Conservation (phyloP, 2,888 invertebrate species). For the Drosophila longiperda region DNA sequence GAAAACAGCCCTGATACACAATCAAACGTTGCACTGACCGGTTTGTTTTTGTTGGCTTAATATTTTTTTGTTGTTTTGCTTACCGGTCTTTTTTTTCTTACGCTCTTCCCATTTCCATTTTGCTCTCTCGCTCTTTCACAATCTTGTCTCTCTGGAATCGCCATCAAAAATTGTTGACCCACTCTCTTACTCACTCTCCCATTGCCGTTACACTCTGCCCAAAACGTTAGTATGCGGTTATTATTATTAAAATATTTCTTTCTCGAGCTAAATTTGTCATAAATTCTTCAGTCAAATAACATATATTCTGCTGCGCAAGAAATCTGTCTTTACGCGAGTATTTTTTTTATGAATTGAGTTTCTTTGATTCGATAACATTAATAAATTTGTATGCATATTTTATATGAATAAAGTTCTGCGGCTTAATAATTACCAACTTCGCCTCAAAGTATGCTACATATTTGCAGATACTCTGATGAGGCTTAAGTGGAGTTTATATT, state of each 20-base stretch:
- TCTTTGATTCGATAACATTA: neutral
- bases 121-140: neutral
- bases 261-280: neutral
- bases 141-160: conserved; percentile 4
- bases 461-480: neutral
- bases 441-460: conserved; percentile 28
- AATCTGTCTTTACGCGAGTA: neutral
- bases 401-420: neutral
- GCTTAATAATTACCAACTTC: neutral
- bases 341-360: neutral
- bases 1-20: conserved; percentile 8
- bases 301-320: neutral
- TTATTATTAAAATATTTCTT: neutral
- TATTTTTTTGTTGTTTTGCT: conserved; percentile 45
- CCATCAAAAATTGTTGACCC: conserved; percentile 25
- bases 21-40: conserved; percentile 35
- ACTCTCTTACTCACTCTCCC: conserved; percentile 20
- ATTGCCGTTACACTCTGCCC: conserved; percentile 18
- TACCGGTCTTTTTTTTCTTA: conserved; percentile 54
- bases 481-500: neutral
- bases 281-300: neutral
- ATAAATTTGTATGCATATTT: neutral
- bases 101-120: neutral
- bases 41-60: conserved; percentile 50
- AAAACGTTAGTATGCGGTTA: conserved; percentile 11